These are phyloP conservation scores for Hyperopisus bebe DNA, from an alignment of 2,113 vertebrate genomes.

Conservation along the genomic window DNA sequence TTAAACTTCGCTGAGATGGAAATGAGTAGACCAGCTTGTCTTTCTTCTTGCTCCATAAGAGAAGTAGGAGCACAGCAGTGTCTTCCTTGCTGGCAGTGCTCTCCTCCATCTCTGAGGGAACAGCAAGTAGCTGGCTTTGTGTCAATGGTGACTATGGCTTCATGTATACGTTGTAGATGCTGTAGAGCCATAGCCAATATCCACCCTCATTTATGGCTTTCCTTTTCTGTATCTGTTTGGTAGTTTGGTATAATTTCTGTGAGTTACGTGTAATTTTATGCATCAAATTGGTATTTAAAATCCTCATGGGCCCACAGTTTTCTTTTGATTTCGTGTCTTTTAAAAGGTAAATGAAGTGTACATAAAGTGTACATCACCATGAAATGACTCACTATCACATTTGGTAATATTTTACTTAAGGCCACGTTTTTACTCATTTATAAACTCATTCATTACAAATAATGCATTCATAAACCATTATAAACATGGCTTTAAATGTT, in stretches of 20 bases:
- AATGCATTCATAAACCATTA: no score
- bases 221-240: background rate
- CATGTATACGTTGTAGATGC: slow-evolving; percentile 7
- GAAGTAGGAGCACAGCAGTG: slow-evolving; percentile 46
- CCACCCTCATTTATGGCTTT: background rate
- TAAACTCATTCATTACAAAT: no score
- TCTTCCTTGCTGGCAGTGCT: slow-evolving; percentile 43
- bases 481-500: no score
- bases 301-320: background rate
- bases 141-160: slow-evolving; percentile 55
- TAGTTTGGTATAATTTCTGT: slow-evolving; percentile 25
- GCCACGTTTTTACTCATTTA: no score
- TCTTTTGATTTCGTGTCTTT: background rate
- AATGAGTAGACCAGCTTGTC: slow-evolving; percentile 41
- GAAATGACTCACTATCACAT: background rate
- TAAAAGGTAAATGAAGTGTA: background rate
- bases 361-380: background rate
- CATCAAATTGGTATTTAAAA: background rate
- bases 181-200: background rate
- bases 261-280: background rate
- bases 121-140: slow-evolving; percentile 52
- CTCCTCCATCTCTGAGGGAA: slow-evolving; percentile 44
- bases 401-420: no score
- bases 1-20: background rate
- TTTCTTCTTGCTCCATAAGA: slow-evolving; percentile 45